Evolutionary conservation across 2,797 vertebrate genomes (phyloP), one percentile per base, ranked within the genome.

Genomic region (Notoglanidium macrostoma): DNA sequence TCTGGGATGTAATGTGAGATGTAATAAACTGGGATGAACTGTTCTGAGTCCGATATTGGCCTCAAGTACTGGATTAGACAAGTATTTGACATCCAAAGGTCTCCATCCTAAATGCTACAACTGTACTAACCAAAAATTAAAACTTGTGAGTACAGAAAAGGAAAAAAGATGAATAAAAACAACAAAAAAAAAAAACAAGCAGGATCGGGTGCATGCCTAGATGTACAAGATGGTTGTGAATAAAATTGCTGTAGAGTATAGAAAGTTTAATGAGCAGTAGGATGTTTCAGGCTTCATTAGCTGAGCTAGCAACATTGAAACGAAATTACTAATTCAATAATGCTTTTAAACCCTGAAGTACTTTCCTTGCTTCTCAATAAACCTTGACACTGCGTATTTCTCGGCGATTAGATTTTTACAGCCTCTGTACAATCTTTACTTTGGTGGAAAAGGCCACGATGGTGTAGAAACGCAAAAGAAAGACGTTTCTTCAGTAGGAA

Each of bases 401-500:
- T 19, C n/a, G 21, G 54, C 9, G 19, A 35, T 59, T 80, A 35
- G 51, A 21, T 49, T 80, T 55, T 76, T 35, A 32, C 76, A 78
- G 51, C 51, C 76, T 78, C 32, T 4, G 2, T 40, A 59, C 21
- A 59, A 15, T 35, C 77, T 80, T 29, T 59, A 61, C 21, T 61
- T 21, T 57, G 9, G 19, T 57, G 29, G 2, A 78, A 78, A 81
- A 82, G 86, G 67, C 67, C 78, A 73, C 61, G n/a, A 15, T 74
- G 78, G 68, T 87, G 55, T 79, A 14, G n/a, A 83, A 54, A 73
- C 29, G 70, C 21, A 82, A 74, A 40, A 81, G 49, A 55, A 57
- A 57, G 76, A 17, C n/a, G 12, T 67, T 76, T 70, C 32, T 54
- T 68, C 73, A 84, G 87, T 90, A 86, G 44, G 79, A 88, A 83